Percentiles rank a stretch among this genome's conserved stretches.
Evolutionary conservation across 2,113 vertebrate species (phyloP).

Genomic region (Austrofundulus limnaeus): DNA sequence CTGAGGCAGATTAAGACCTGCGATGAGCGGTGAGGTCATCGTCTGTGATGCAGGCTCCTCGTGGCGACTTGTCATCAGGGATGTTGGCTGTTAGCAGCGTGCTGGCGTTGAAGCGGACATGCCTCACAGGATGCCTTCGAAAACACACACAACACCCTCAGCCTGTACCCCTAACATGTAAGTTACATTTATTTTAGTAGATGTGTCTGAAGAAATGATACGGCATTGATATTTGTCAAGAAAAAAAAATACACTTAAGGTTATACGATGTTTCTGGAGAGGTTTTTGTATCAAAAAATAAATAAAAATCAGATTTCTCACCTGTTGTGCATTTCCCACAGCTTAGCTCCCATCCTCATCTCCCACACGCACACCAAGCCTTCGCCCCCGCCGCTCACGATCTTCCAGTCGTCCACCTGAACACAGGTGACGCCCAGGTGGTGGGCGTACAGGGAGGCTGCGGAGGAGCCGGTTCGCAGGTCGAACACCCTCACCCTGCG

Average conservation of each 20-base stretch:
- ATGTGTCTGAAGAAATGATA: not conserved
- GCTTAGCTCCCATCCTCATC: slow-evolving; percentile 87
- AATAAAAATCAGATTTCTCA: too few species aligned
- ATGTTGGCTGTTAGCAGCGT: slow-evolving; percentile 91
- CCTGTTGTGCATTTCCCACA: slow-evolving; percentile 97
- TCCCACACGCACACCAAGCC: slow-evolving; percentile 95
- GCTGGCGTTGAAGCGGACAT: slow-evolving; percentile 84
- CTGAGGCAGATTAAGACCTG: slow-evolving; percentile 75
- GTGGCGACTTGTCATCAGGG: slow-evolving; percentile 87
- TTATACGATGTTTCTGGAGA: too few species aligned
- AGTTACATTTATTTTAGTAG: too few species aligned
- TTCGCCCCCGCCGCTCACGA: slow-evolving; percentile 90
- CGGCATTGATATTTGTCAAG: not conserved
- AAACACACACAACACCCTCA: slow-evolving; percentile 2
- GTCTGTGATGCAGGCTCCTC: slow-evolving; percentile 83
- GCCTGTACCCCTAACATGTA: not conserved
- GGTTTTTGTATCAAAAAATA: too few species aligned
- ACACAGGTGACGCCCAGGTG: slow-evolving; percentile 87
- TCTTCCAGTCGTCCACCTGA: slow-evolving; percentile 93
- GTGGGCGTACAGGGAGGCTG: slow-evolving; percentile 86
- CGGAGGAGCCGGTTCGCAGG: slow-evolving; percentile 72
- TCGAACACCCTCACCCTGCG: slow-evolving; percentile 89
- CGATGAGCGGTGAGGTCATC: slow-evolving; percentile 89
- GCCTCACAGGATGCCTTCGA: slow-evolving; percentile 89
- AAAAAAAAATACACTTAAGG: not conserved